Evolutionary conservation across 2,888 invertebrate species (phyloP), one percentile per base, ranked within the genome.

Genomic region (Hofmannophila pseudospretella): DNA sequence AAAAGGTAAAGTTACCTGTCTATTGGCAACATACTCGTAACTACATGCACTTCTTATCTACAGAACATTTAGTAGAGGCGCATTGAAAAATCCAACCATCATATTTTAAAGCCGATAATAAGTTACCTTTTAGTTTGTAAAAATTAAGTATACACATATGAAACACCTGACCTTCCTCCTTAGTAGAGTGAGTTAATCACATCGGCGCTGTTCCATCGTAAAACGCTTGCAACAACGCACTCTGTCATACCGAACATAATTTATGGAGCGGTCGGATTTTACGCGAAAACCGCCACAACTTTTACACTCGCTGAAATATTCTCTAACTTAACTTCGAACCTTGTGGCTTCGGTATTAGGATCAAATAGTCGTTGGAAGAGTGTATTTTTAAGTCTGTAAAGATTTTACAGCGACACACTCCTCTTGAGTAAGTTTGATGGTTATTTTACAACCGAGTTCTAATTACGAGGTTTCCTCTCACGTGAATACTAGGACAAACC

Each of bases 401-500:
- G 42, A 54, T 59, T 71, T 71, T 56, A 73, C 60, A 66, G 50
- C 68, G 67, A 67, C 64, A 67, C 67, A 68, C 62, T 72, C 70
- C 66, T 77, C 72, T 65, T 56, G 66, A 71, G 67, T 70, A 62
- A 67, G 67, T 77, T 84, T 85, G 78, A 86, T 82, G 81, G 81
- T 72, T 79, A 68, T 85, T 86, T 85, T 85, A 86, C 73, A 64
- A 65, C 77, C 70, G 59, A 65, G 71, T 73, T 74, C 76, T 81
- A 85, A 86, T 85, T 81, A 78, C 67, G 67, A 70, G 69, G 75
- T 79, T 78, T 80, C 77, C 75, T 78, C 69, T 73, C 65, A 61
- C 57, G 59, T 49, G 47, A 47, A 68, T 63, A 71, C 72, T 79
- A 80, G 77, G 72, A 67, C 67, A 63, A 55, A 56, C 57, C 61